Evolutionary conservation across 2,888 invertebrate species (phyloP), one percentile per base, ranked within the genome.

Genomic region (Epinotia ramella): DNA sequence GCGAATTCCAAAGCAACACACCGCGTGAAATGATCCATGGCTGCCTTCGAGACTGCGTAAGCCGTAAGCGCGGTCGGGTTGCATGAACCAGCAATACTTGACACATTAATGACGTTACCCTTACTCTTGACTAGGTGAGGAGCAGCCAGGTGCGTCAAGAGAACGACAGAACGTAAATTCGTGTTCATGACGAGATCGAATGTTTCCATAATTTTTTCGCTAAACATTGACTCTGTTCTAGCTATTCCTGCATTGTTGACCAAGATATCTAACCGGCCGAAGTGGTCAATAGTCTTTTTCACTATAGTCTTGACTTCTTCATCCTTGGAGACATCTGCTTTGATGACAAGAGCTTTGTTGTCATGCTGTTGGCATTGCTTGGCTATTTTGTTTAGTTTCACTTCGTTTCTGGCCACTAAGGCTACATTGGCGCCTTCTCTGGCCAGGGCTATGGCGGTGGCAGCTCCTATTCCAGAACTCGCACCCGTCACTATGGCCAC

Each of bases 1-100:
- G 77, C 78, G 2, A 79, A 64, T 18, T 80, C 78, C 24, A 73
- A 57, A n/a, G 80, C 79, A 1, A 66, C 40, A 44, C 76, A 60
- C 24, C 74, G 73, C n/a, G 80, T 78, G 6, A 79, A 80, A 49
- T 77, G 78, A 11, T 81, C 78, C 28, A 82, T 20, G 3, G 73
- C 77, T 2, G 77, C 78, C 67, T 78, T 78, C 3, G 78, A 78
- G 1, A 76, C 69, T 3, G 65, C 57, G 44, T 78, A 78, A 49
- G 63, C 33, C 64, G 70, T 70, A 9, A 57, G 59, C 20, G 71
- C 60, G 24, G 24, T 3, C 24, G 63, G 60, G 0, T 59, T 57
- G 4, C 28, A 40, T 9, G 72, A 56, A 7, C 70, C 60, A 12
- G 64, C 56, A 18, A 73, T 56, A 18, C 73, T 73, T 3, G 79